Percentiles rank a stretch among this genome's conserved stretches.
Conservation (phyloP, 2,797 vertebrate species). For the Gobio occitaniae region DNA sequence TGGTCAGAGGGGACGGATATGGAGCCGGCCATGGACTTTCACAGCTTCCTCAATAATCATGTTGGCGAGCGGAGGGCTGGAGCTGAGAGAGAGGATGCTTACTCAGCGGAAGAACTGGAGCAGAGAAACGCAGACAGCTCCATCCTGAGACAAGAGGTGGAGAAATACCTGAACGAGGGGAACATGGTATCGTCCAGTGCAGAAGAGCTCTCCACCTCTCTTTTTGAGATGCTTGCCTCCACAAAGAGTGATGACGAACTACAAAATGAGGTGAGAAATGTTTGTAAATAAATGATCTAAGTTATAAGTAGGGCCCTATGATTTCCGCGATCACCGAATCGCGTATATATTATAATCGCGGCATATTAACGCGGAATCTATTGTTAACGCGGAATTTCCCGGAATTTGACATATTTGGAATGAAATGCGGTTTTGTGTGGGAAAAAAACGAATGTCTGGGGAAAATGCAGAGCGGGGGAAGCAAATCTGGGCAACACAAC, state of each 20-base stretch:
- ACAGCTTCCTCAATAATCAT: conserved; percentile 85
- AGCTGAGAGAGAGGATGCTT: conserved; percentile 60
- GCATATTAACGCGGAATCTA: no score
- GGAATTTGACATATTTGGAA: no score
- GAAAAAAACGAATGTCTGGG: no score
- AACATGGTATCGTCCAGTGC: conserved; percentile 86
- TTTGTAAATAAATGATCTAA: neutral
- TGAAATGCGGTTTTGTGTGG: no score
- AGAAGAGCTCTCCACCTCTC: conserved; percentile 92
- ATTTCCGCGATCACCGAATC: no score
- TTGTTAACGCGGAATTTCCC: no score
- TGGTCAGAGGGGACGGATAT: conserved; percentile 55
- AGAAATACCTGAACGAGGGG: conserved; percentile 85
- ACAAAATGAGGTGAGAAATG: conserved; percentile 90
- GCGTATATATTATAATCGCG: no score
- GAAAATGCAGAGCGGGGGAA: no score
- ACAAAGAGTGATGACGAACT: conserved; percentile 91
- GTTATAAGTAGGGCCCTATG: no score
- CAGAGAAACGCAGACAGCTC: conserved; percentile 78
- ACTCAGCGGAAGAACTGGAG: conserved; percentile 60
- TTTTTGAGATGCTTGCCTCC: conserved; percentile 96
- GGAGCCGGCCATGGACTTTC: conserved; percentile 80
- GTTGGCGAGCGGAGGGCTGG: conserved; percentile 74
- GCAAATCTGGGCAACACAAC: no score
- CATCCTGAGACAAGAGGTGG: conserved; percentile 88